Evolutionary conservation across 2,888 invertebrate species (phyloP), one percentile per base, ranked within the genome.

Genomic region (Exocentrus adspersus): DNA sequence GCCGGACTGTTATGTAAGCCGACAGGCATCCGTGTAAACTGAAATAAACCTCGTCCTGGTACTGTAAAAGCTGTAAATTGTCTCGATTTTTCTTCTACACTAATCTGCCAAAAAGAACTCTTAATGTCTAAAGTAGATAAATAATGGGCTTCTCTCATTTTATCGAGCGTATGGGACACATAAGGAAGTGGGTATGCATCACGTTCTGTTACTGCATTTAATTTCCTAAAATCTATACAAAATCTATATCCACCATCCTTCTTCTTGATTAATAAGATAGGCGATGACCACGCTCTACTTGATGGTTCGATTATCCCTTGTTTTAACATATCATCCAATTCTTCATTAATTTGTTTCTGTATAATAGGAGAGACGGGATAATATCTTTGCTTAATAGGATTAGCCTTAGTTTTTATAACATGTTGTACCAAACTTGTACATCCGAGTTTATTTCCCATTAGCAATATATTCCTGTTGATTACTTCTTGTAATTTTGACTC

Each of bases 121-220:
- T 70, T 73, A 10, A 73, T 45, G 46, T 76, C 75, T 0, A 75
- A 45, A 0, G 71, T 70, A 4, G 70, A 70, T 12, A 77, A 67
- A 30, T 68, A 75, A 2, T 61, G 37, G 6, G 77, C 72, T 16
- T 24, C 48, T 28, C 57, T 19, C 17, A 57, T 10, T 20, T 41
- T 17, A 20, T 54, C 54, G 10, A 54, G 14, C n/a, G 37, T 54
- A n/a, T 43, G 19, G 0, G 32, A 32, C 3, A 32, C n/a, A 32
- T 32, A 45, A 5, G 12, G 45, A 7, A 43, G 6, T 12, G 48
- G 48, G 28, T 48, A 48, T 20, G 48, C 4, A 19, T 48, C 48
- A 20, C 48, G 48, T n/a, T 48, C 48, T 3, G 20, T 48, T n/a
- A 48, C 48, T 28, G 28, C 24, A n/a, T 48, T 48, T 2, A 48